Conservation (phyloP, 2,888 invertebrate genomes). For the Drosophila rubida region DNA sequence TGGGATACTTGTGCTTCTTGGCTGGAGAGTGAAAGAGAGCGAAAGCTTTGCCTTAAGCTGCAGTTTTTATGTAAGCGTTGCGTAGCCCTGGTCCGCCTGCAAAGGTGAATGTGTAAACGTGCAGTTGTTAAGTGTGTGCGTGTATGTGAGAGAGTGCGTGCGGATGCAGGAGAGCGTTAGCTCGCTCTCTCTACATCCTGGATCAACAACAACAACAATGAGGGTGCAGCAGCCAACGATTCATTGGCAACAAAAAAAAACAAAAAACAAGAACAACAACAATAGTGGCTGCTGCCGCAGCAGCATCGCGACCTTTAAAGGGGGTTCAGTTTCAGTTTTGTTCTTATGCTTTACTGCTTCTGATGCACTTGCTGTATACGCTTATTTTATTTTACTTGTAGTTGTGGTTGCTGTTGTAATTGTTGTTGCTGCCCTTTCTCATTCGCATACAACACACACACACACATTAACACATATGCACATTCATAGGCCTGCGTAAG, state of each 20-base stretch:
- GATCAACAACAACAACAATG: slow-evolving; percentile 35
- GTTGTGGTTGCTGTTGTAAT: slow-evolving; percentile 28
- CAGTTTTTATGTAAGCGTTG: slow-evolving; percentile 68
- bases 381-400: slow-evolving; percentile 25
- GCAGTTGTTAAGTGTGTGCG: slow-evolving; percentile 19
- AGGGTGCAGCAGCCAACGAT: slow-evolving; percentile 18
- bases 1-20: slow-evolving; percentile 1
- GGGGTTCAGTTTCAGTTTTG: slow-evolving; percentile 61
- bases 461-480: neutral
- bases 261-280: slow-evolving; percentile 10
- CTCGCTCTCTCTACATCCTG: slow-evolving; percentile 45
- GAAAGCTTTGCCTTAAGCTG: slow-evolving; percentile 13
- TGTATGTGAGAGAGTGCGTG: slow-evolving; percentile 7
- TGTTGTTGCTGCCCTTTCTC: slow-evolving; percentile 57
- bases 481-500: slow-evolving; percentile 33
- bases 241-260: slow-evolving; percentile 36
- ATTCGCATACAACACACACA: slow-evolving; percentile 10
- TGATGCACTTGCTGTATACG: slow-evolving; percentile 47
- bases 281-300: neutral
- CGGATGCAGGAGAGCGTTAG: slow-evolving; percentile 40
- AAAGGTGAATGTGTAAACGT: slow-evolving; percentile 39
- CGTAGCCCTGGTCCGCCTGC: slow-evolving; percentile 74
- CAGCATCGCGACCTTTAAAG: slow-evolving; percentile 54
- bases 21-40: slow-evolving; percentile 15
- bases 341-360: slow-evolving; percentile 58